Base-by-base conservation (phyloP, 53 echinoderm and acorn worm genomes). In the Patiria pectinifera region DNA sequence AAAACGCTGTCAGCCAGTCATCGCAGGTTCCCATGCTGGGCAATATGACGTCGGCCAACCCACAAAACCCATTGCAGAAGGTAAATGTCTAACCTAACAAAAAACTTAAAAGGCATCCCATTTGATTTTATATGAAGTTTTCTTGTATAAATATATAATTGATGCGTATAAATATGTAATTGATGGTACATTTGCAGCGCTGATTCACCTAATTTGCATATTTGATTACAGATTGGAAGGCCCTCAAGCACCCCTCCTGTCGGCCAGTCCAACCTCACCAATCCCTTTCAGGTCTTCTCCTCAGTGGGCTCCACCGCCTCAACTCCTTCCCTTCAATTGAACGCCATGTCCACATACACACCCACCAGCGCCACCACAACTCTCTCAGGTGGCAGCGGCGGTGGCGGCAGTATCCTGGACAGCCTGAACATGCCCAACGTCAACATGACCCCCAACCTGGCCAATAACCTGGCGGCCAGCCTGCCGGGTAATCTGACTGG, bases 311-410 rank as follows among this genome's bases (percentile, higher is more conserved):
- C 92, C 83, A 94, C 96, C 94, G 90, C 95, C 87, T 92, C 96
- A 92, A 96, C 97, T 82, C 97, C 96, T 74, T 93, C 95, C 75
- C 82, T 96, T 87, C 96, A 97, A 91, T 95, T 97, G 91, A 96
- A 96, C 89, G 89, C 94, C 86, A 93, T 95, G 87, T 91, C 97
- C 80, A 93, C 97, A 59, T 97, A 87, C 83, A 92, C 94, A 82
- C 94, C 97, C 92, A 95, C 95, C 91, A 93, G 91, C 84, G 95
- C 77, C 84, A 95, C 95, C 87, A 96, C 94, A 91, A 94, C 96
- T 82, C 79, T 92, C 80, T 85, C 89, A 48, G 87, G 6, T 53
- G 53, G 53, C 53, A 53, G 8, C 53, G 8, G 53, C 53, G 53
- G 35, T 35, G 35, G 53, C 53, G 53, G 89, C 61, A 93, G 86